Evolutionary conservation across 2,113 vertebrate species (phyloP).

Genomic region (Nothobranchius kuhntae): DNA sequence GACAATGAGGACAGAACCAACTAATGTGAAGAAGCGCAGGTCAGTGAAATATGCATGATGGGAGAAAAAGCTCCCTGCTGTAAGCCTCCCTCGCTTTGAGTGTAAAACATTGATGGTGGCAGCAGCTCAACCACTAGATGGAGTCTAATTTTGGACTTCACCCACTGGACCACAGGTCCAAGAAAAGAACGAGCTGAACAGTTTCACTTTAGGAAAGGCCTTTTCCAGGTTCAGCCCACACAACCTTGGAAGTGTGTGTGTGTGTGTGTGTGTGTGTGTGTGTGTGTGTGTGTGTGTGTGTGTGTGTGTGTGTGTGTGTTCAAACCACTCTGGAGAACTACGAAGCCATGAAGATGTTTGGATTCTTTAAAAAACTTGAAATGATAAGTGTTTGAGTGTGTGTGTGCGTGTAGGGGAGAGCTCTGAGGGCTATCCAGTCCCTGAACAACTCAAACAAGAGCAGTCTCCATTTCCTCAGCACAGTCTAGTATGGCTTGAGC

Average conservation of each 20-base stretch:
- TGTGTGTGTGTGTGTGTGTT: not conserved
- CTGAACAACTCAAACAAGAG: too few relatives aligned
- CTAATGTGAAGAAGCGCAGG: conserved; percentile 43
- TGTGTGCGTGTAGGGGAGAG: too few relatives aligned
- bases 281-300: not conserved
- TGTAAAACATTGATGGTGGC: conserved; percentile 70
- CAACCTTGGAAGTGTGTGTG: not conserved
- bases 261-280: not conserved
- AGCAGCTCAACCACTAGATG: conserved; percentile 30
- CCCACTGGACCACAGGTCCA: conserved; percentile 41
- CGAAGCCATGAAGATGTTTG: not conserved
- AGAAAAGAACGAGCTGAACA: conserved; percentile 19
- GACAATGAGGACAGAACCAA: conserved; percentile 5
- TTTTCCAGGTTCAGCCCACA: conserved; percentile 32
- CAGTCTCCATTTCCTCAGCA: too few relatives aligned
- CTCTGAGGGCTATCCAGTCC: too few relatives aligned
- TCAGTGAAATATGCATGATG: conserved; percentile 71
- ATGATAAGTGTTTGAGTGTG: too few relatives aligned
- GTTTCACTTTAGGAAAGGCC: conserved; percentile 32
- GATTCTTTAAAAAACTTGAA: too few relatives aligned
- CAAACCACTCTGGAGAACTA: not conserved
- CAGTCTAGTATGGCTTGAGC: too few relatives aligned
- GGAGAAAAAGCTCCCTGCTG: conserved; percentile 49
- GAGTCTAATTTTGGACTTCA: conserved; percentile 67
- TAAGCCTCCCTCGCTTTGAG: conserved; percentile 29